Base-by-base conservation (phyloP, 2,113 vertebrate genomes). In the Xiphias gladius region DNA sequence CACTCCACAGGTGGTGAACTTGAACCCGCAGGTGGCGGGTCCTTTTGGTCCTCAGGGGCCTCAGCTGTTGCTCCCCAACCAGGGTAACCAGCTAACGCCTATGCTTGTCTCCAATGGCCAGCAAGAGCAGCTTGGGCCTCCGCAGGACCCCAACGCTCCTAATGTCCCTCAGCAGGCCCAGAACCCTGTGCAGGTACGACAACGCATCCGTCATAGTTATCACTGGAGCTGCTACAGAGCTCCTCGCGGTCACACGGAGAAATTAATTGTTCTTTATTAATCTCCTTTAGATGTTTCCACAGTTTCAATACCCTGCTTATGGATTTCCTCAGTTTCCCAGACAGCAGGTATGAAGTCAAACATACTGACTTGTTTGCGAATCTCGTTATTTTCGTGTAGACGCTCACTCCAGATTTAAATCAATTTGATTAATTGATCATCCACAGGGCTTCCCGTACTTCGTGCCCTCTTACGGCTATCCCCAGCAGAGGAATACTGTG, bases 401-500 rank as follows among this genome's bases (percentile, higher is more conserved):
- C 32, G 6, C 11, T n/a, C 13, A n/a, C 16, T 35, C 7, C 10
- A 71, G 1, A 73, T 70, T 66, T 37, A 43, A 41, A 43, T n/a
- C 37, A 39, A 46, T 17, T 41, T 55, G 2, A 16, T 35, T 9
- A 17, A 52, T 13, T 9, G 8, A 50, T 80, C 48, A 13, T 82
- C 67, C 22, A 22, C 86, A 96, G 95, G 89, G 92, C 22, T 95
- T 85, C 69, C 86, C 84, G 1, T 95, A 94, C 85, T 96, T 89
- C 55, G 2, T 94, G 28, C 64, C 87, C 11, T 68, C 82, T 10
- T 96, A 95, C 19, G 90, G 92, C 14, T 95, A 93, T 58, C 92
- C 95, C n/a, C 83, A 91, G 82, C 82, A 91, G 86, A 93, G 91
- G 79, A 94, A 94, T 46, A 50, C 78, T 4, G 68, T 70, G 0